A percentile compares a stretch with the other conserved stretches of the same genome.
phyloP scores from a whole-genome alignment of 2,888 invertebrate genomes.

The Ophion ventricosus region DNA sequence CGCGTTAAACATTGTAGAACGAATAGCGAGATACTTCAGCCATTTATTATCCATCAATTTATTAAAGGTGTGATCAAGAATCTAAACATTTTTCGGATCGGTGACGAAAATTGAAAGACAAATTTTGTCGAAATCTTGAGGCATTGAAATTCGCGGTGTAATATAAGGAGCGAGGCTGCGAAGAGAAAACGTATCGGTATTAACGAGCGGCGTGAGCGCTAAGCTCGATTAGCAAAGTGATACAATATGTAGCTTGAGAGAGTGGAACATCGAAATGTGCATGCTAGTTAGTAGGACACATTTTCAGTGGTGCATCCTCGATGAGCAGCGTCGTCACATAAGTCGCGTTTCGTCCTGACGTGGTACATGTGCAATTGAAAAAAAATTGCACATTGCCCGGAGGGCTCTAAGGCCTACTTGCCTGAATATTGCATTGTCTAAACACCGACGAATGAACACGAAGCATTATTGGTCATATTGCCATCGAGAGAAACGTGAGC shows the following conservation, averaged over 20 bases:
- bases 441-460: constrained; percentile 44
- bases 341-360: constrained; percentile 32
- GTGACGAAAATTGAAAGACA: no score
- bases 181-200: constrained; percentile 44
- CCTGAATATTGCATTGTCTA: constrained; percentile 68
- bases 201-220: constrained; percentile 2
- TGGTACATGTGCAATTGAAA: constrained; percentile 1
- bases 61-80: no score
- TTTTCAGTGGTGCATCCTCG: constrained; percentile 56
- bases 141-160: constrained; percentile 30
- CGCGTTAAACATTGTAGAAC: no score
- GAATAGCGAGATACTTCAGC: no score
- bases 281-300: constrained; percentile 61
- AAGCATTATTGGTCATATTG: constrained; percentile 42
- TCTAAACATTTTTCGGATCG: no score
- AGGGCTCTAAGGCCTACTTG: constrained; percentile 63
- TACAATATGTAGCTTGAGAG: constrained; percentile 21
- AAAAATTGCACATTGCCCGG: constrained; percentile 31
- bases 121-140: background rate
- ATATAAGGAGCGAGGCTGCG: constrained; percentile 29
- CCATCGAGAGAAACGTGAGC: constrained; percentile 61
- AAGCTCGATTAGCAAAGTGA: constrained; percentile 14
- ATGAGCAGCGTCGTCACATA: constrained; percentile 35
- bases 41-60: no score
- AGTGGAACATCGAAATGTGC: constrained; percentile 6